phyloP scores from a whole-genome alignment of 2,888 invertebrate species.

The Pasiphila rectangulata region DNA sequence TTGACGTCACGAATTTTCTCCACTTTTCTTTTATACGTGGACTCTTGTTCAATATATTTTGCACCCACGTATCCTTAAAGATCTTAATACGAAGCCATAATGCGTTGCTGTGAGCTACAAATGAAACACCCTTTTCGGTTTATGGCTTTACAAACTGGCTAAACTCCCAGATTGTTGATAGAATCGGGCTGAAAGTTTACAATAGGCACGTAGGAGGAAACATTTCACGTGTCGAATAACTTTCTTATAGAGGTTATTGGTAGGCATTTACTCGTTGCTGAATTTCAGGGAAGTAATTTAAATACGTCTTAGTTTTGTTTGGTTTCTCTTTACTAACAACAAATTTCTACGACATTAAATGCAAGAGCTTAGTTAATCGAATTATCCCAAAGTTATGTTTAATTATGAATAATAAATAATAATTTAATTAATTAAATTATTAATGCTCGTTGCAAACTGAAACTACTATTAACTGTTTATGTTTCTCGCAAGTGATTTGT shows the following conservation, averaged over 20 bases:
- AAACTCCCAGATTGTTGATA: conserved; percentile 58
- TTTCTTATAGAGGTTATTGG: conserved; percentile 32
- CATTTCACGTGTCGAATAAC: conserved; percentile 63
- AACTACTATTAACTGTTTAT: too few species aligned
- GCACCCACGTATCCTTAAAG: conserved; percentile 18
- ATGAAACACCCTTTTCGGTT: conserved; percentile 45
- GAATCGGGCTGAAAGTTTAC: conserved; percentile 63
- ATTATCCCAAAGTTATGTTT: too few species aligned
- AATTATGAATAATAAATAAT: too few species aligned
- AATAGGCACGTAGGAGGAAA: conserved; percentile 68
- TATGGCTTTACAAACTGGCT: conserved; percentile 51
- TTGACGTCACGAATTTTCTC: conserved; percentile 28
- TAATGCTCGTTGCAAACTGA: conserved; percentile 6
- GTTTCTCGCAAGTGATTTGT: too few species aligned
- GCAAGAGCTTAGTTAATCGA: background rate
- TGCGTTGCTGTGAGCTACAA: conserved; percentile 25
- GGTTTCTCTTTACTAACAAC: too few species aligned
- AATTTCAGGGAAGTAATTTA: conserved; percentile 9
- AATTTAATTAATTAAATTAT: too few species aligned
- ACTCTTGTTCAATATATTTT: conserved; percentile 17
- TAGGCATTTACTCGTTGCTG: conserved; percentile 17
- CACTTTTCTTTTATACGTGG: conserved; percentile 12
- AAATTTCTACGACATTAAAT: background rate
- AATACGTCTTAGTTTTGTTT: conserved; percentile 2
- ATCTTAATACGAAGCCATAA: conserved; percentile 31